These are phyloP conservation scores for Turdus rufiventris DNA, from an alignment of 2,113 vertebrate genomes.

Conservation along the genomic window DNA sequence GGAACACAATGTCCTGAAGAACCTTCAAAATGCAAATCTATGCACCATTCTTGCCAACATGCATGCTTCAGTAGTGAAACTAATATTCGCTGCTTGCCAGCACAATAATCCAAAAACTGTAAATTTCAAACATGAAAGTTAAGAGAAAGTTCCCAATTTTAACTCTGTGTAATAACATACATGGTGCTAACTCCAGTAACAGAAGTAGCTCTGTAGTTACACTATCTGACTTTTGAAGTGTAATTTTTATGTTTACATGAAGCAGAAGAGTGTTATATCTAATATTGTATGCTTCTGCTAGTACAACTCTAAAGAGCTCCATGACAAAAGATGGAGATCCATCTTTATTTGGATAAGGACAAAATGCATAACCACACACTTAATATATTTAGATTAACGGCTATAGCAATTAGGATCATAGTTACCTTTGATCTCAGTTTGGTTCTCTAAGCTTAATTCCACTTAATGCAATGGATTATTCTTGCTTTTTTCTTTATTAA, in stretches of 20 bases:
- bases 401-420: neutral
- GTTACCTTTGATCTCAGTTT: neutral
- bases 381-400: neutral
- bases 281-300: neutral
- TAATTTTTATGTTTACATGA: neutral
- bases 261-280: neutral
- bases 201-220: neutral
- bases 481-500: neutral
- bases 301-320: neutral
- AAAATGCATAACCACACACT: neutral
- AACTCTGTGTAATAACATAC: slow-evolving; percentile 5
- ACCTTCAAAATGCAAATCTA: slow-evolving; percentile 71
- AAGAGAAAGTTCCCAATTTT: slow-evolving; percentile 58
- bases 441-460: neutral
- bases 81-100: slow-evolving; percentile 67
- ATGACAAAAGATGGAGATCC: neutral
- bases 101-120: slow-evolving; percentile 55
- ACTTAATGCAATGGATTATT: neutral
- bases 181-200: neutral
- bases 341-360: neutral
- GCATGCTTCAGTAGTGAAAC: slow-evolving; percentile 65
- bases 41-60: slow-evolving; percentile 60
- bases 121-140: slow-evolving; percentile 61
- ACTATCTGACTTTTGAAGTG: neutral
- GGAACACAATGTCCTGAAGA: slow-evolving; percentile 64